These are phyloP conservation scores for Dryococelus australis DNA, from an alignment of 2,888 invertebrate species.

Conservation along the genomic window DNA sequence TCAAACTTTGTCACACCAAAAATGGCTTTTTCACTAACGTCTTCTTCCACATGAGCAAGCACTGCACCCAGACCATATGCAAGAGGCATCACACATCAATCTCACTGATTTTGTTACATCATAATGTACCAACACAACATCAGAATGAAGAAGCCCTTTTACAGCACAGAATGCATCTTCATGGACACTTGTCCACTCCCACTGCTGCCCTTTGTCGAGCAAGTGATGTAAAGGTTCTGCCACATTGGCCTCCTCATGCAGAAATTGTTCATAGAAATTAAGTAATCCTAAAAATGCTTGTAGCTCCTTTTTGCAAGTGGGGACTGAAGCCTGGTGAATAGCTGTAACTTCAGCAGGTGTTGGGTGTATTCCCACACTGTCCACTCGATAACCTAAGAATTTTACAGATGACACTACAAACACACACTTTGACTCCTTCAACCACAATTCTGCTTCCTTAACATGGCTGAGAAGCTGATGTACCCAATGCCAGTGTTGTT, in stretches of 20 bases:
- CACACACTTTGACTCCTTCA: background rate
- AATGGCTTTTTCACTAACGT: background rate
- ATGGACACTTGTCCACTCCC: background rate
- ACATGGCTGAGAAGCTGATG: background rate
- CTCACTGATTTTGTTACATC: no score
- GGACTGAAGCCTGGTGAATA: background rate
- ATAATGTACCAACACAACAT: background rate
- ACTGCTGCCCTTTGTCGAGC: background rate
- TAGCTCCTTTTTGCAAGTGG: background rate
- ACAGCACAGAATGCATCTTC: background rate
- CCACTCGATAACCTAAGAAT: background rate
- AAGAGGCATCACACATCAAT: background rate
- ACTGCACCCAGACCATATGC: background rate
- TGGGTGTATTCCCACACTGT: background rate
- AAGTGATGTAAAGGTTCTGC: constrained; percentile 17
- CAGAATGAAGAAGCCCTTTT: background rate
- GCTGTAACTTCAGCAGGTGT: background rate
- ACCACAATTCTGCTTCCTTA: background rate
- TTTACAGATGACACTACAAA: background rate
- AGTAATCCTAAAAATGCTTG: background rate
- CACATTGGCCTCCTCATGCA: background rate
- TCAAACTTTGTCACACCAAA: no score
- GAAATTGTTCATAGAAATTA: background rate
- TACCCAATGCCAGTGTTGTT: background rate
- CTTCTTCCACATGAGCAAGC: background rate